phyloP scores from a whole-genome alignment of 2,888 invertebrate species.

The Polietes domitor region DNA sequence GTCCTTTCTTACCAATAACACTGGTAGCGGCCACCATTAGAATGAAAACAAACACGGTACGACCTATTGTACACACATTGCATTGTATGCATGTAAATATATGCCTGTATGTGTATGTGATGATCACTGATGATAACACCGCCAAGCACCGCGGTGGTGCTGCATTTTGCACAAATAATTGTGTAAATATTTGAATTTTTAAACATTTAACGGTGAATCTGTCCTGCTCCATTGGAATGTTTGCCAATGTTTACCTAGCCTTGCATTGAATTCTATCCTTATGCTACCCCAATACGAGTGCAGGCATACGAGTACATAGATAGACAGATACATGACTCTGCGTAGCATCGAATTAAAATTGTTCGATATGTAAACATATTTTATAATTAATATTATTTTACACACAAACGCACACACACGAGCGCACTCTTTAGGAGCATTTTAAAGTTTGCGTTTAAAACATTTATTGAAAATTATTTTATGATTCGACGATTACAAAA shows the following conservation, averaged over 20 bases:
- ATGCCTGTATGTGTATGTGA: neutral
- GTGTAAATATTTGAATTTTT: slow-evolving; percentile 65
- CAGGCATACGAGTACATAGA: neutral
- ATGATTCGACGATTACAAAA: neutral
- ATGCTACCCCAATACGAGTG: neutral
- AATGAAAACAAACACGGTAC: too few relatives aligned
- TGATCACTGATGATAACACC: slow-evolving; percentile 47
- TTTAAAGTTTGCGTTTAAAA: slow-evolving; percentile 4
- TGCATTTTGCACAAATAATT: slow-evolving; percentile 47
- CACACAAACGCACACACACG: neutral
- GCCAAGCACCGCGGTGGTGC: neutral
- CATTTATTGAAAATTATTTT: slow-evolving; percentile 4
- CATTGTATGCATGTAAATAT: neutral
- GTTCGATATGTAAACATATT: slow-evolving; percentile 60
- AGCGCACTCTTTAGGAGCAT: neutral
- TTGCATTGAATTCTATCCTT: neutral
- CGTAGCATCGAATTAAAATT: neutral
- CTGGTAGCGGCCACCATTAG: too few relatives aligned
- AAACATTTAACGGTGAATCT: slow-evolving; percentile 20
- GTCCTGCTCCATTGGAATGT: neutral
- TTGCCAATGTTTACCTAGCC: neutral
- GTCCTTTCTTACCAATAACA: too few relatives aligned
- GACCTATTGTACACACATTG: neutral
- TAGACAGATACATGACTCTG: neutral
- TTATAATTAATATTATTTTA: slow-evolving; percentile 67